phyloP scores from a whole-genome alignment of 2,797 vertebrate genomes.

The Pyrocephalus nanus region DNA sequence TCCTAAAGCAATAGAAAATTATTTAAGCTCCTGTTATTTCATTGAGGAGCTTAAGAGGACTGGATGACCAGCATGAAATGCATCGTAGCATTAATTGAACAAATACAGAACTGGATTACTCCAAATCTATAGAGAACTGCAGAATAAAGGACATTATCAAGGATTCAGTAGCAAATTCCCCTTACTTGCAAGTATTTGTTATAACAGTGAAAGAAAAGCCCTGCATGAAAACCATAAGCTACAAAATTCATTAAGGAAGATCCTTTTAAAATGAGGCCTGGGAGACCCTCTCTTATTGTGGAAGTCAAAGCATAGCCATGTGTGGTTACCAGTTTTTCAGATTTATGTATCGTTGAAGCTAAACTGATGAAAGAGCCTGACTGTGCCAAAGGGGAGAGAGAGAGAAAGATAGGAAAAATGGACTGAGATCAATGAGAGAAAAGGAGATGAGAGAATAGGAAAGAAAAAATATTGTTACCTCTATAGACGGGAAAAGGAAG shows the following conservation, averaged over 20 bases:
- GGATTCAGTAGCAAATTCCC: constrained; percentile 45
- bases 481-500: not conserved
- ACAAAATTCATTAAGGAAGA: constrained; percentile 64
- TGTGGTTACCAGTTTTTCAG: constrained; percentile 34
- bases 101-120: constrained; percentile 66
- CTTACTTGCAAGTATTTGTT: constrained; percentile 44
- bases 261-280: constrained; percentile 12
- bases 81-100: constrained; percentile 59
- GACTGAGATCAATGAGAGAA: not conserved
- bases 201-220: constrained; percentile 36
- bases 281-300: not conserved
- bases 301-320: constrained; percentile 17
- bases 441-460: not conserved
- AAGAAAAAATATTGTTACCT: not conserved
- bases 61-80: constrained; percentile 57
- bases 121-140: constrained; percentile 55
- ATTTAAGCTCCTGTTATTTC: constrained; percentile 66
- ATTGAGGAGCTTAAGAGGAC: constrained; percentile 60
- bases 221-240: constrained; percentile 17
- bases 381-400: not conserved
- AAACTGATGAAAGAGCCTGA: constrained; percentile 29
- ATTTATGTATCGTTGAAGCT: constrained; percentile 1
- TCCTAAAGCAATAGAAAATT: constrained; percentile 45
- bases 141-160: constrained; percentile 69
- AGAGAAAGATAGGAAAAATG: not conserved